A percentile compares a stretch with the other conserved stretches of the same genome.
phyloP scores from a whole-genome alignment of 2,888 invertebrate species.

The Melieria omissa region DNA sequence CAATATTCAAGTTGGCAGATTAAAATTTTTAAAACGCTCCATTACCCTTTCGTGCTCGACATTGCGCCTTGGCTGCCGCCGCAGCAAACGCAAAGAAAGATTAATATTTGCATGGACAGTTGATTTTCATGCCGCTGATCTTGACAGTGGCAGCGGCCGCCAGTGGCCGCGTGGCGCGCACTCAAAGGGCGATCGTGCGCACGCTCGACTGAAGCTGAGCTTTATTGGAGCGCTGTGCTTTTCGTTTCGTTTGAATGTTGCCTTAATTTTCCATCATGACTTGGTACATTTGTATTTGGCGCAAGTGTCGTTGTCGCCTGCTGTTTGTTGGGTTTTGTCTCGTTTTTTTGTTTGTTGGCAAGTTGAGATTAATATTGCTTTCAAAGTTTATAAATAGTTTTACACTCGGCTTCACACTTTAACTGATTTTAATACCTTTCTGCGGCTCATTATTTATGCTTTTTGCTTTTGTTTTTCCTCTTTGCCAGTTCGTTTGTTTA shows the following conservation, averaged over 20 bases:
- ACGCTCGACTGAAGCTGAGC: neutral
- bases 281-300: neutral
- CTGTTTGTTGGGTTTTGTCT: neutral
- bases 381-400: conserved; percentile 20
- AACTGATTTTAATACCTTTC: conserved; percentile 15
- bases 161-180: neutral
- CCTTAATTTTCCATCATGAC: no score
- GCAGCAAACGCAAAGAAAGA: neutral
- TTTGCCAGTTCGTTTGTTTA: conserved; percentile 6
- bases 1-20: neutral
- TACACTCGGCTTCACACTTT: conserved; percentile 28
- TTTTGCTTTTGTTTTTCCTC: conserved; percentile 4
- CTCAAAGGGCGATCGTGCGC: neutral
- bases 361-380: neutral
- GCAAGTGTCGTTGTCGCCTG: neutral
- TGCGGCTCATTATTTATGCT: conserved; percentile 1
- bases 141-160: neutral
- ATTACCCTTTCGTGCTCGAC: neutral
- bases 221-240: neutral
- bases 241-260: neutral
- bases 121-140: conserved; percentile 15
- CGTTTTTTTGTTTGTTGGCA: no score
- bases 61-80: no score
- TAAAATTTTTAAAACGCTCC: neutral
- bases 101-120: conserved; percentile 5